These are phyloP conservation scores for Hemicrepidius hirtus DNA, from an alignment of 2,888 invertebrate genomes.

Conservation along the genomic window DNA sequence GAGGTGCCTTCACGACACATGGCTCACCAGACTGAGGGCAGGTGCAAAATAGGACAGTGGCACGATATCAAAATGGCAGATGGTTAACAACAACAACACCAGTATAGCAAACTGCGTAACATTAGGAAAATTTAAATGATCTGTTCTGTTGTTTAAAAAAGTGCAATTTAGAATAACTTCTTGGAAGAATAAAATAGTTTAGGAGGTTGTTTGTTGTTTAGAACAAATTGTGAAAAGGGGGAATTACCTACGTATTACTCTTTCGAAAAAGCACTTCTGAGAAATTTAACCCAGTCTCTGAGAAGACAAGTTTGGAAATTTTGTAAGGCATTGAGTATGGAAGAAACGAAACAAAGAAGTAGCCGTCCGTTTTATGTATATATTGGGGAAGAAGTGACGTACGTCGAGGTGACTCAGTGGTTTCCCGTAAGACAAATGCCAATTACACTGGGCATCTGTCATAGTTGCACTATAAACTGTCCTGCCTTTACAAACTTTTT, in stretches of 20 bases:
- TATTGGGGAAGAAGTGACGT: slow-evolving; percentile 59
- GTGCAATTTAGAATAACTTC: slow-evolving; percentile 44
- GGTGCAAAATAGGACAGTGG: slow-evolving; percentile 64
- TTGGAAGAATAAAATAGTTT: slow-evolving; percentile 38
- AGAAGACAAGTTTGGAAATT: not conserved
- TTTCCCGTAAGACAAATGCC: slow-evolving; percentile 64
- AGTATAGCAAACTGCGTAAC: slow-evolving; percentile 30
- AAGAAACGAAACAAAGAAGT: slow-evolving; percentile 62
- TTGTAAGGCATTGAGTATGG: slow-evolving; percentile 27
- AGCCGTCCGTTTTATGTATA: slow-evolving; percentile 67
- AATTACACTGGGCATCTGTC: slow-evolving; percentile 63
- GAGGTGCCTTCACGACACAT: slow-evolving; percentile 70
- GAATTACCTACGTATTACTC: too few relatives aligned
- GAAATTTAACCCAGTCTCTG: not conserved
- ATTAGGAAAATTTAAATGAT: slow-evolving; percentile 43
- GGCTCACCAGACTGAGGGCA: slow-evolving; percentile 70
- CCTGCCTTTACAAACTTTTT: slow-evolving; percentile 66
- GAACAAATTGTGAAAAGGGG: slow-evolving; percentile 11
- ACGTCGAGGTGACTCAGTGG: slow-evolving; percentile 63
- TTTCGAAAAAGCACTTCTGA: slow-evolving; percentile 14
- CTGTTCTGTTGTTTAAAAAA: slow-evolving; percentile 37
- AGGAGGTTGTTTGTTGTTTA: slow-evolving; percentile 22
- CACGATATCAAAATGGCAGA: slow-evolving; percentile 48
- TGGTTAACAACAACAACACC: slow-evolving; percentile 34
- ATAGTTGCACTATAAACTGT: slow-evolving; percentile 68